Percentiles rank a stretch among this genome's conserved stretches.
Evolutionary conservation across 92 coral and sea anemone genomes (phyloP).

Genomic region (Muricea muricata): DNA sequence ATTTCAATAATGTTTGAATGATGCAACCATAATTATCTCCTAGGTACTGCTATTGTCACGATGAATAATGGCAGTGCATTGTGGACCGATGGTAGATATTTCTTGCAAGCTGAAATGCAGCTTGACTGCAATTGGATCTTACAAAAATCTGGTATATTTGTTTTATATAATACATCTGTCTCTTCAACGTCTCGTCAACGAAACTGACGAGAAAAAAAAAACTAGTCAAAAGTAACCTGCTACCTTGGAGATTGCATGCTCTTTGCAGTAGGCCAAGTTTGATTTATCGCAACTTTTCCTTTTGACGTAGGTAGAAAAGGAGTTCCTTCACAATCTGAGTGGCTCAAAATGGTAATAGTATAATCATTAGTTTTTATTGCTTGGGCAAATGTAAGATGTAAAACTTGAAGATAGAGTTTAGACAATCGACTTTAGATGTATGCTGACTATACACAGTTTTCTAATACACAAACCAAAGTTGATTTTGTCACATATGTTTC

Average conservation of each 20-base stretch:
- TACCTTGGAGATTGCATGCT: too few species aligned
- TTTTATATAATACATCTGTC: background rate
- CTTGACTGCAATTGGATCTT: slow-evolving; percentile 77
- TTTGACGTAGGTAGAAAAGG: background rate
- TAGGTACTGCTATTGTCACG: slow-evolving; percentile 80
- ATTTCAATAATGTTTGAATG: background rate
- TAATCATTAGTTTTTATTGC: too few species aligned
- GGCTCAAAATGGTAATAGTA: slow-evolving; percentile 45
- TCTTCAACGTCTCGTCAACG: too few species aligned
- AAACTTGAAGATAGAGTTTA: too few species aligned
- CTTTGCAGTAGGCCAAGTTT: background rate
- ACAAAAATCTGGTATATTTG: slow-evolving; percentile 56
- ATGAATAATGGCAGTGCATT: slow-evolving; percentile 63
- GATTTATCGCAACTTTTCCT: background rate
- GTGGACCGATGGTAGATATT: slow-evolving; percentile 90
- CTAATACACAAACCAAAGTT: too few species aligned
- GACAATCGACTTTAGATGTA: too few species aligned
- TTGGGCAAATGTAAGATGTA: too few species aligned
- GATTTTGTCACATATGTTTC: too few species aligned
- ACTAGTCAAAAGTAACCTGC: too few species aligned
- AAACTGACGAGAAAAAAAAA: too few species aligned
- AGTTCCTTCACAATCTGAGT: slow-evolving; percentile 20
- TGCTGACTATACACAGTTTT: too few species aligned
- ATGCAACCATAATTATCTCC: background rate
- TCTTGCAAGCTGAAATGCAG: slow-evolving; percentile 75